Conservation (phyloP, 2,113 vertebrate species). For the Petrocephalus zakoni region DNA sequence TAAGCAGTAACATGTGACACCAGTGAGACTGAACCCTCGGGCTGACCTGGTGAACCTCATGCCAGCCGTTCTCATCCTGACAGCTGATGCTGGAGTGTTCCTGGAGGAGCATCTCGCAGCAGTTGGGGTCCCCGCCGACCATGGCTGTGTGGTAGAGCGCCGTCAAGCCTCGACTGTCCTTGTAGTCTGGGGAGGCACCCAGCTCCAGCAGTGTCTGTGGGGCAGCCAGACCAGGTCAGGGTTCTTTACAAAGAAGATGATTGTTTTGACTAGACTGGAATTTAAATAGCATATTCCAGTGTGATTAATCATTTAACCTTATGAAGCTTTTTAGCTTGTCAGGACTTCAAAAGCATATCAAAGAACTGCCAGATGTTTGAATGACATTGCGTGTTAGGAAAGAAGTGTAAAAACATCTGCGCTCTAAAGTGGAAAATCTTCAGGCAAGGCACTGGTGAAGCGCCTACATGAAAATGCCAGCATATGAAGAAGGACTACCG, state of each 20-base stretch:
- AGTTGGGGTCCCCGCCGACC: slow-evolving; percentile 84
- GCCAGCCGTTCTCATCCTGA: slow-evolving; percentile 92
- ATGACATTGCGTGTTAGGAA: neutral
- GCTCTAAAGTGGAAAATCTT: neutral
- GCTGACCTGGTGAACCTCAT: slow-evolving; percentile 89
- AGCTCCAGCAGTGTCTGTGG: slow-evolving; percentile 81
- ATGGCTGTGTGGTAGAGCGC: slow-evolving; percentile 84
- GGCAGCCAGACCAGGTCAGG: neutral
- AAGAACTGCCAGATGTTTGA: neutral
- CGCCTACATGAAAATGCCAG: neutral
- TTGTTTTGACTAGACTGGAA: neutral
- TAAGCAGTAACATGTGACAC: neutral
- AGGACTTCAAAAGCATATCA: neutral
- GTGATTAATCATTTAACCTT: neutral
- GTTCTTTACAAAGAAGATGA: neutral
- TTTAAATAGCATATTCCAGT: neutral
- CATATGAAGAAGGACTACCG: slow-evolving; percentile 55
- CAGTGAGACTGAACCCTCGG: neutral
- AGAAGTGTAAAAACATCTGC: neutral
- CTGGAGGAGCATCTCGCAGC: slow-evolving; percentile 84
- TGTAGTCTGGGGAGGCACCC: slow-evolving; percentile 88
- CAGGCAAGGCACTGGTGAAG: neutral
- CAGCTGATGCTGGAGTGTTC: slow-evolving; percentile 76
- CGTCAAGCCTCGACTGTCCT: slow-evolving; percentile 87
- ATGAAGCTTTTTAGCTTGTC: neutral